Evolutionary conservation across 1,140 invertebrate genomes (phyloP), one percentile per base, ranked within the genome.

Genomic region (Euura lappo): DNA sequence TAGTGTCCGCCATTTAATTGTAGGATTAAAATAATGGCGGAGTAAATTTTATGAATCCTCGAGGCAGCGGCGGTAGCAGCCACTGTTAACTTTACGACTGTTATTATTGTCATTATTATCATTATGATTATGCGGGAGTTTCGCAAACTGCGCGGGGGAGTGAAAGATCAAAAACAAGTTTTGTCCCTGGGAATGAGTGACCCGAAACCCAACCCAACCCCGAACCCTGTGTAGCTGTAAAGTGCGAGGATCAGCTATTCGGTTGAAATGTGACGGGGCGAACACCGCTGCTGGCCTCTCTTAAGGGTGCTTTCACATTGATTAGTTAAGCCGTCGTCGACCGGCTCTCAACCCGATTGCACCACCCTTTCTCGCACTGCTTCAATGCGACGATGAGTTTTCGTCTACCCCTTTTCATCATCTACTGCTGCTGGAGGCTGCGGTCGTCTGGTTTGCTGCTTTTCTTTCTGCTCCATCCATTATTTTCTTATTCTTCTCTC

Each of bases 301-400:
- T 3, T 60, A 60, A 60, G 51, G 51, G 51, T 60, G 51, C 51
- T 60, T 60, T 60, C 51, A 60, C 51, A 60, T 60, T 60, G 51
- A 60, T 60, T 60, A 60, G 51, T 60, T 60, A 60, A 60, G 10
- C 51, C 51, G 51, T 60, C 51, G 51, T 60, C 51, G 51, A 60
- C 51, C 51, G 51, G 51, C 51, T 60, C 51, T 60, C 51, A 60
- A 60, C 51, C 6, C 51, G 51, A 60, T 60, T 60, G 51, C 51
- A n/a, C 51, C 13, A 6, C 13, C 10, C 51, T 11, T 5, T 11
- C 51, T 60, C 51, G 6, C 51, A 60, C 51, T n/a, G 51, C 13
- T 8, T 60, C 51, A 4, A 6, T 60, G 51, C 51, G 51, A 5
- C 13, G 51, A 60, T 60, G 51, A 11, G 51, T 60, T 4, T 60